A percentile compares a stretch with the other conserved stretches of the same genome.
phyloP scores from a whole-genome alignment of 1,140 invertebrate species.

The Metaphire vulgaris region DNA sequence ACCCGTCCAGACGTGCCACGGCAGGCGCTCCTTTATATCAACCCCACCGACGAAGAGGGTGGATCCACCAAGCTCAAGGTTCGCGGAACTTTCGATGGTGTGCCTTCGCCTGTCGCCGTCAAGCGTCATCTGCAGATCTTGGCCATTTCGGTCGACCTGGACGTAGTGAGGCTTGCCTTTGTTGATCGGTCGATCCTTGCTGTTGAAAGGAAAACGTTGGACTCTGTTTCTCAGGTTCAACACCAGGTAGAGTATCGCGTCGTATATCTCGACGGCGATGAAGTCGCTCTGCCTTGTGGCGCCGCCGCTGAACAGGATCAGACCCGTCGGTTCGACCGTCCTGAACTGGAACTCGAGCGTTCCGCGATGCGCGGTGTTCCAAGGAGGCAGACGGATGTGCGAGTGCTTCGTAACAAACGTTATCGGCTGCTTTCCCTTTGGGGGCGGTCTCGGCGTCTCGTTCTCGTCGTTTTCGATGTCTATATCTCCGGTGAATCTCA shows the following conservation, averaged over 20 bases:
- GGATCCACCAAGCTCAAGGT: slow-evolving; percentile 12
- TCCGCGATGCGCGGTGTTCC: neutral
- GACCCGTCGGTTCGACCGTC: neutral
- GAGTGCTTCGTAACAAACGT: neutral
- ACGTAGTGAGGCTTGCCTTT: slow-evolving; percentile 12
- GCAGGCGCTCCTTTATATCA: slow-evolving; percentile 31
- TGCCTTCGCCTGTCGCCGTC: slow-evolving; percentile 29
- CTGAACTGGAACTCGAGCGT: neutral
- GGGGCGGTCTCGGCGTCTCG: neutral
- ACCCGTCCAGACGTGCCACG: slow-evolving; percentile 42
- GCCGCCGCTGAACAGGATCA: neutral
- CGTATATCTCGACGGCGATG: slow-evolving; percentile 55
- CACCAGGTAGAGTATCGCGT: slow-evolving; percentile 41
- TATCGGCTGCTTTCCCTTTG: neutral
- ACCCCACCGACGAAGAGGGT: slow-evolving; percentile 26
- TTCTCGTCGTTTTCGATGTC: neutral
- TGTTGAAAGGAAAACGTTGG: slow-evolving; percentile 19
- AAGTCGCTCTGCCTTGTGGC: slow-evolving; percentile 28
- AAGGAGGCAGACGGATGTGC: neutral
- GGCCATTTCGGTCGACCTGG: neutral
- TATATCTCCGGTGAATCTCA: neutral
- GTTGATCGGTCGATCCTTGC: neutral
- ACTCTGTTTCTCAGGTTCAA: slow-evolving; percentile 35
- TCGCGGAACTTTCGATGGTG: slow-evolving; percentile 4
- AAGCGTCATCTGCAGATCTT: slow-evolving; percentile 19